Conservation (phyloP, 2,888 invertebrate genomes). For the Ormyrus thymus region DNA sequence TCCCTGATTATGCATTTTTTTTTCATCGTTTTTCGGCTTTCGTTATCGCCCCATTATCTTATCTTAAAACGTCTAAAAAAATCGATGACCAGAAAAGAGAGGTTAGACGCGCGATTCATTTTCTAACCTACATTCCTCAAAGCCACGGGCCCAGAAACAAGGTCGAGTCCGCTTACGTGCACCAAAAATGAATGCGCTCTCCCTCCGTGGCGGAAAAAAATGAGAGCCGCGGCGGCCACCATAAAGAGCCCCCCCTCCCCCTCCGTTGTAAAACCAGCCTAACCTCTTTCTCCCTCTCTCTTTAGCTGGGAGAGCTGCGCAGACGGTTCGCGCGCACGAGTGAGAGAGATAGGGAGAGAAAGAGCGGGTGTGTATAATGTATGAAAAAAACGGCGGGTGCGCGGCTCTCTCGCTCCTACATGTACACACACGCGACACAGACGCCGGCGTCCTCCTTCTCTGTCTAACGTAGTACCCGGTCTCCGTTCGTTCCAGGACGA, state of each 20-base stretch:
- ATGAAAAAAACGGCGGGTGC: neutral
- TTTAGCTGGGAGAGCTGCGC: constrained; percentile 22
- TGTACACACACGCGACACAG: neutral
- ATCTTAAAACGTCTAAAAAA: neutral
- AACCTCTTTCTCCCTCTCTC: constrained; percentile 23
- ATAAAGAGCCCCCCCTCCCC: neutral
- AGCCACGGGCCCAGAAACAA: neutral
- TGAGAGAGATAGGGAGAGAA: neutral
- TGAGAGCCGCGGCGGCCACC: neutral
- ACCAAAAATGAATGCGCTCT: neutral
- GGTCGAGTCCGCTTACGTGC: neutral
- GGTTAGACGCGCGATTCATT: neutral
- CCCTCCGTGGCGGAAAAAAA: neutral
- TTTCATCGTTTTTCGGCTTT: neutral
- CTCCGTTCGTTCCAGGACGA: neutral
- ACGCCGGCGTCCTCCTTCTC: neutral
- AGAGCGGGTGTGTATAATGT: too few relatives aligned
- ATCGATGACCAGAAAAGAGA: neutral
- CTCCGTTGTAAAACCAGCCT: constrained; percentile 15
- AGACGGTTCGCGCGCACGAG: constrained; percentile 20
- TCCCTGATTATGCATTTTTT: neutral
- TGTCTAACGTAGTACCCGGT: neutral
- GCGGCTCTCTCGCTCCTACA: neutral
- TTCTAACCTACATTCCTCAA: constrained; percentile 11
- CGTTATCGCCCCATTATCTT: neutral